These are phyloP conservation scores for Cydia strobilella DNA, from an alignment of 1,140 invertebrate species.

Conservation along the genomic window DNA sequence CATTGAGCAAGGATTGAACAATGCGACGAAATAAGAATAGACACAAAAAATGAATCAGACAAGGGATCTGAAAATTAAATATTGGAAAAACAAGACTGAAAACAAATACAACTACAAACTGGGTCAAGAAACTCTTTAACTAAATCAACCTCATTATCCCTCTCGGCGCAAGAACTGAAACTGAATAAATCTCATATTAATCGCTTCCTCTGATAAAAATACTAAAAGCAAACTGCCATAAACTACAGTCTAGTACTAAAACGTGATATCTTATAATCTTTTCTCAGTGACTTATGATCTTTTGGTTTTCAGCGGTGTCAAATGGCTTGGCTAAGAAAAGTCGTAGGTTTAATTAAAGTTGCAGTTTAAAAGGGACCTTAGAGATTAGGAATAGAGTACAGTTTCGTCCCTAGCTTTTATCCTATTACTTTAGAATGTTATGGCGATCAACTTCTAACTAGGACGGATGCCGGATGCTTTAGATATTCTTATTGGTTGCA, in stretches of 20 bases:
- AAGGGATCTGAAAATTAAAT: no score
- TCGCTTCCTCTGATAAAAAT: constrained; percentile 13
- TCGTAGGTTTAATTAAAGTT: not conserved
- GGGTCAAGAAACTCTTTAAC: not conserved
- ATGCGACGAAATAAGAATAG: no score
- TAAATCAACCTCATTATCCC: not conserved
- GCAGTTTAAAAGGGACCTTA: not conserved
- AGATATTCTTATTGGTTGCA: not conserved
- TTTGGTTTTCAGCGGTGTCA: not conserved
- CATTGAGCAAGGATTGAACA: no score
- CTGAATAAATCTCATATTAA: constrained; percentile 5
- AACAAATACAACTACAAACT: not conserved
- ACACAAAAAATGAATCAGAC: not conserved
- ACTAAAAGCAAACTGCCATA: constrained; percentile 12
- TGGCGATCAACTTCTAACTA: not conserved
- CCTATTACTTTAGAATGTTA: not conserved
- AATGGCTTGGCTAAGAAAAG: not conserved
- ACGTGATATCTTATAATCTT: not conserved
- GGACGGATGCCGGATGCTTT: not conserved
- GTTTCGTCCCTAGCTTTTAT: no score
- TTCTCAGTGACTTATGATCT: not conserved
- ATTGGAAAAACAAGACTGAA: not conserved
- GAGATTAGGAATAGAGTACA: not conserved
- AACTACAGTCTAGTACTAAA: not conserved
- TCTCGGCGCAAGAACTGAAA: not conserved